These are phyloP conservation scores for Podarcis cretensis DNA, from an alignment of 2,113 vertebrate genomes.

Conservation along the genomic window DNA sequence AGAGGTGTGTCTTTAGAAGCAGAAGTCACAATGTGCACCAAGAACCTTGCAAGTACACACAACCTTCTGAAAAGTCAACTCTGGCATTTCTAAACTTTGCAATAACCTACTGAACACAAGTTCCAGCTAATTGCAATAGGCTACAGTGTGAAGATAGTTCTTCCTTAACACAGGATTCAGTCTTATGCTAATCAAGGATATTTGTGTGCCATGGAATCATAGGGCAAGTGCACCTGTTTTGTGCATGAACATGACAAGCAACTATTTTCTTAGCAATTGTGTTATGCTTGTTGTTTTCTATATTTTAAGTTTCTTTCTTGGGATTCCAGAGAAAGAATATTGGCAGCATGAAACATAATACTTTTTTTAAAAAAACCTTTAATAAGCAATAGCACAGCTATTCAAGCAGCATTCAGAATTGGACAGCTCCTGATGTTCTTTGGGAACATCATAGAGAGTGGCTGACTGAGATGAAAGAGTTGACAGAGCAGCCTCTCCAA, in stretches of 20 bases:
- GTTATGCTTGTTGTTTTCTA: background rate
- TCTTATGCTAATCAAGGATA: background rate
- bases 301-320: background rate
- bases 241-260: background rate
- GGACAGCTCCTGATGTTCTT: slow-evolving; percentile 25
- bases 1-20: no score
- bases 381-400: background rate
- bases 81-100: background rate
- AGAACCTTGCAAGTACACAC: no score
- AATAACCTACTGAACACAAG: background rate
- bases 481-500: slow-evolving; percentile 13
- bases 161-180: background rate
- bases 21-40: no score
- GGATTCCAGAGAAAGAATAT: background rate
- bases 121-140: background rate
- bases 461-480: slow-evolving; percentile 7
- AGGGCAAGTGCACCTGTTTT: background rate
- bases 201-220: background rate
- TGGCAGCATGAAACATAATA: background rate
- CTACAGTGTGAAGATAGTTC: background rate
- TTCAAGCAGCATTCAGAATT: background rate
- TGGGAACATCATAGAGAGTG: slow-evolving; percentile 1
- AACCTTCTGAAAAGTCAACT: no score
- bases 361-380: background rate
- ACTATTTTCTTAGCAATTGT: background rate